phyloP scores from a whole-genome alignment of 1,140 invertebrate species.

The Pseudomyrmex gracilis region DNA sequence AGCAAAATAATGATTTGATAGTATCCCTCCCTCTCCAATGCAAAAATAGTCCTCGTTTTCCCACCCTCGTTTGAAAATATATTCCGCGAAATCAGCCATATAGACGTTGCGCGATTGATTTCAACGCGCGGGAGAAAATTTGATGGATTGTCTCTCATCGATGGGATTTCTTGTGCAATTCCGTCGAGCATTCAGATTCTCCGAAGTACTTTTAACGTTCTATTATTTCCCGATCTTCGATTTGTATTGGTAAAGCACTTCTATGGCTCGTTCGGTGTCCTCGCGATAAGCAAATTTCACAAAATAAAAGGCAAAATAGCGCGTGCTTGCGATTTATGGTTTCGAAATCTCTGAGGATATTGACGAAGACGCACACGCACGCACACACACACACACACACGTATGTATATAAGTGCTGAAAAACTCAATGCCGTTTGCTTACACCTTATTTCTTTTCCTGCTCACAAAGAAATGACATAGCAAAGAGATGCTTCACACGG shows the following conservation, averaged over 20 bases:
- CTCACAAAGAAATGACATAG: conserved; percentile 46
- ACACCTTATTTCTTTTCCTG: not conserved
- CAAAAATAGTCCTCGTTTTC: not conserved
- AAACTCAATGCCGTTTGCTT: conserved; percentile 16
- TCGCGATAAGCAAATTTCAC: not conserved
- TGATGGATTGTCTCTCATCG: conserved; percentile 31
- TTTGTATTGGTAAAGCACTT: conserved; percentile 1
- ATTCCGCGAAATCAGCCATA: not conserved
- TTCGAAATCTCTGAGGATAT: conserved; percentile 7
- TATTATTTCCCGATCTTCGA: not conserved
- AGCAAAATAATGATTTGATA: conserved; percentile 65
- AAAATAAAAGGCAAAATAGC: not conserved
- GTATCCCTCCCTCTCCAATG: not conserved
- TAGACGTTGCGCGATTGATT: conserved; percentile 3
- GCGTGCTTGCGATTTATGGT: not conserved
- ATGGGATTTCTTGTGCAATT: conserved; percentile 7
- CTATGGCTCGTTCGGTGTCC: not conserved
- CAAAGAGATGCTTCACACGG: conserved; percentile 41
- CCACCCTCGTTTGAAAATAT: not conserved
- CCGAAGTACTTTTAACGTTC: conserved; percentile 17
- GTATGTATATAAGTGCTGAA: not conserved
- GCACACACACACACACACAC: not conserved
- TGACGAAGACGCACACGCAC: not conserved
- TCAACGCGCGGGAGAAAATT: not conserved
- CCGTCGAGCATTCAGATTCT: conserved; percentile 15